Conservation (phyloP, 2,888 invertebrate species). For the Ormyrus rosae region DNA sequence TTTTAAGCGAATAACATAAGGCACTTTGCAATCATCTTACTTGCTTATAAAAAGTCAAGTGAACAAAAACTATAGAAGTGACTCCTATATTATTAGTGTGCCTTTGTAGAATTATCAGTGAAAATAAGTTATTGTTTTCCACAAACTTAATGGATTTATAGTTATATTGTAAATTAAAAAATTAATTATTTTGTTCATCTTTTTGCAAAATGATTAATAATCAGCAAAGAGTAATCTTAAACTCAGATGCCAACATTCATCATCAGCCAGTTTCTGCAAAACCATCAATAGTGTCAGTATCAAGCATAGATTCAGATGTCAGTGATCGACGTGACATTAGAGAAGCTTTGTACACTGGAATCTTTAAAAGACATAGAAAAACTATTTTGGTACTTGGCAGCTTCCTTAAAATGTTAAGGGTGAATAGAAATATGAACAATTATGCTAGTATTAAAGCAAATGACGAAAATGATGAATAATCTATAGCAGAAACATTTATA, state of each 20-base stretch:
- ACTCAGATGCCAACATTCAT: slow-evolving; percentile 67
- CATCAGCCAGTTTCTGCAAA: slow-evolving; percentile 71
- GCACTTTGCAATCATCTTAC: not conserved
- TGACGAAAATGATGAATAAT: slow-evolving; percentile 72
- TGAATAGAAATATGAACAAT: slow-evolving; percentile 75
- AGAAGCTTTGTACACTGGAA: slow-evolving; percentile 73
- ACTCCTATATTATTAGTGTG: slow-evolving; percentile 14
- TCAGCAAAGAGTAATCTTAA: slow-evolving; percentile 71
- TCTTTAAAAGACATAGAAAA: slow-evolving; percentile 73
- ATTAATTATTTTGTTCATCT: not conserved
- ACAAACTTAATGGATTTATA: not conserved
- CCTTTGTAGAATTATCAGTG: slow-evolving; percentile 20
- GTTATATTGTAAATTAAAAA: not conserved
- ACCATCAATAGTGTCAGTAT: slow-evolving; percentile 72
- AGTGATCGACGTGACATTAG: slow-evolving; percentile 73
- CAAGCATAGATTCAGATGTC: slow-evolving; percentile 74
- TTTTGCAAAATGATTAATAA: slow-evolving; percentile 71
- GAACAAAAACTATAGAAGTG: not conserved
- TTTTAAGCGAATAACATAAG: slow-evolving; percentile 11
- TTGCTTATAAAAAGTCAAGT: too few species aligned
- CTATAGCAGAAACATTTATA: slow-evolving; percentile 38
- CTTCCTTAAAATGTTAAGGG: slow-evolving; percentile 74
- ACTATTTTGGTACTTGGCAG: slow-evolving; percentile 74
- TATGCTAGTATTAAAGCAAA: slow-evolving; percentile 74
- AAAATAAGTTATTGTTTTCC: slow-evolving; percentile 1